phyloP scores from a whole-genome alignment of 1,140 invertebrate species.

The Drosophila repleta region DNA sequence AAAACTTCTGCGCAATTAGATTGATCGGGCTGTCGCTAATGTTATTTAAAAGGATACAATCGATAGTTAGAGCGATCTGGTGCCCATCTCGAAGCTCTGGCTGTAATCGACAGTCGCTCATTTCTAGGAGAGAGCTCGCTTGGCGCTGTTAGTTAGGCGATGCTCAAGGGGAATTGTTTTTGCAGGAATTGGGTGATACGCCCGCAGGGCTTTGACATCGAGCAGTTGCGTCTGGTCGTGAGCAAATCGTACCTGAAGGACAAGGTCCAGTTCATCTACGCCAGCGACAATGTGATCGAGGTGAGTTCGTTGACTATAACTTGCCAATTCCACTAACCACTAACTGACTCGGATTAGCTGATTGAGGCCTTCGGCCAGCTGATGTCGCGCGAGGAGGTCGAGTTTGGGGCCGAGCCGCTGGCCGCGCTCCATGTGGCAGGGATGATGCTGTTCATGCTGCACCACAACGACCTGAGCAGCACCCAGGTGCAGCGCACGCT shows the following conservation, averaged over 20 bases:
- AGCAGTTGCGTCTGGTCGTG: slow-evolving; percentile 46
- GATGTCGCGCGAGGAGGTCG: slow-evolving; percentile 46
- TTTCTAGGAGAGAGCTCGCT: too few relatives aligned
- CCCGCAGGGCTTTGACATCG: slow-evolving; percentile 56
- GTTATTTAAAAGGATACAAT: too few relatives aligned
- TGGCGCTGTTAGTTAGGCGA: too few relatives aligned
- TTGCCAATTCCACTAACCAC: too few relatives aligned
- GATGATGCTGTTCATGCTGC: slow-evolving; percentile 57
- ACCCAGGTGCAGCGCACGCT: slow-evolving; percentile 52
- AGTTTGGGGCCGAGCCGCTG: slow-evolving; percentile 51
- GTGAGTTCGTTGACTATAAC: slow-evolving; percentile 26
- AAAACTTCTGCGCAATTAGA: too few relatives aligned
- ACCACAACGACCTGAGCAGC: slow-evolving; percentile 36
- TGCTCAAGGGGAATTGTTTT: too few relatives aligned
- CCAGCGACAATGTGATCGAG: slow-evolving; percentile 52
- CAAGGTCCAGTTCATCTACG: slow-evolving; percentile 42
- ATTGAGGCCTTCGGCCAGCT: slow-evolving; percentile 41
- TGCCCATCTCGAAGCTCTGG: too few relatives aligned
- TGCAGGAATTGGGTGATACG: slow-evolving; percentile 36
- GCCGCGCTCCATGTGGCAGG: slow-evolving; percentile 53
- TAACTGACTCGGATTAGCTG: too few relatives aligned
- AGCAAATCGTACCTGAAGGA: slow-evolving; percentile 39
- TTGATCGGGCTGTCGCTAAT: too few relatives aligned
- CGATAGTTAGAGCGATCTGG: too few relatives aligned
- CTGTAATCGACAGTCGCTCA: too few relatives aligned